Percentiles rank a stretch among this genome's conserved stretches.
phyloP scores from a whole-genome alignment of 2,888 invertebrate species.

The Macaria notata region DNA sequence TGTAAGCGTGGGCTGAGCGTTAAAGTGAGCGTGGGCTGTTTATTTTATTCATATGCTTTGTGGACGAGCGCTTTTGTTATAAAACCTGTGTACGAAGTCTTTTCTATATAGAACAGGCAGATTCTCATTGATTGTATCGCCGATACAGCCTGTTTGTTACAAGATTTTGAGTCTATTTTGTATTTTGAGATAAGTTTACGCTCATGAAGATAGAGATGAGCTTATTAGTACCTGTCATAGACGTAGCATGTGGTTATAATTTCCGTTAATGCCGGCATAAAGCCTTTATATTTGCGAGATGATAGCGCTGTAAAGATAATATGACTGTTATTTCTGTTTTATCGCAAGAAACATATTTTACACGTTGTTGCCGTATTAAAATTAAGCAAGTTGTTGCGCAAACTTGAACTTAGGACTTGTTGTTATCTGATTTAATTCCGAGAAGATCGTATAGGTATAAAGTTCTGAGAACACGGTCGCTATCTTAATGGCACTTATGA shows the following conservation, averaged over 20 bases:
- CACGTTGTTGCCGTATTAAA: not conserved
- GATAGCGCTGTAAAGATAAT: conserved; percentile 3
- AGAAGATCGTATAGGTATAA: conserved; percentile 17
- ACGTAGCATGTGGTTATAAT: conserved; percentile 14
- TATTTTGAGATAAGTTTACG: conserved; percentile 27
- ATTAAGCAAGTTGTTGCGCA: conserved; percentile 16
- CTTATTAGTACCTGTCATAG: conserved; percentile 29
- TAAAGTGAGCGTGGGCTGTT: conserved; percentile 64
- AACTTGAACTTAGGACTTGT: conserved; percentile 7
- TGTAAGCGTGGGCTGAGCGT: conserved; percentile 60
- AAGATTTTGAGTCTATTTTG: conserved; percentile 38
- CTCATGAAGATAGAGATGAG: conserved; percentile 29
- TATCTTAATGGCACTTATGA: conserved; percentile 26
- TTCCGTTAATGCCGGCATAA: conserved; percentile 5
- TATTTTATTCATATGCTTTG: conserved; percentile 68
- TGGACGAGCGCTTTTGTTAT: conserved; percentile 53
- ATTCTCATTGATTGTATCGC: conserved; percentile 64
- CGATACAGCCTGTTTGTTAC: conserved; percentile 47
- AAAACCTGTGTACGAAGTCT: conserved; percentile 49
- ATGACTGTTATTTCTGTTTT: conserved; percentile 3
- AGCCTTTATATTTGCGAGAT: conserved; percentile 7
- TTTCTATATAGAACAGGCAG: conserved; percentile 61
- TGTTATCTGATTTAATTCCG: conserved; percentile 22
- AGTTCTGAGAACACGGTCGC: conserved; percentile 21
- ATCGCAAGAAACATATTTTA: conserved; percentile 2